Base-by-base conservation (phyloP, 2,888 invertebrate genomes). In the Drosophila monieri region DNA sequence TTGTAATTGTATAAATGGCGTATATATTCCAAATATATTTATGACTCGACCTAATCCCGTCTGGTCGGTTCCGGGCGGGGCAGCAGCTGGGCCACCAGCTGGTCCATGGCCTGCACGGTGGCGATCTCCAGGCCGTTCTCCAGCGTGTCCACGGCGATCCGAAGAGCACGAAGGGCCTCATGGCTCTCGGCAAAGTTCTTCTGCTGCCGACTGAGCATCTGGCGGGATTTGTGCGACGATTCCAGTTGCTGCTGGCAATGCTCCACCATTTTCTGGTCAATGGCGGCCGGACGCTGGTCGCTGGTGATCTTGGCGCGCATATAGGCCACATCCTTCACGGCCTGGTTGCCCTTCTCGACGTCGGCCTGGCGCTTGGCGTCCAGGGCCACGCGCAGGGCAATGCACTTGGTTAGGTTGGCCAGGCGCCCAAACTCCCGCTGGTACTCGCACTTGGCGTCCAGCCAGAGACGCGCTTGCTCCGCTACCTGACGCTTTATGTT, bases 401-500 rank as follows among this genome's bases (percentile, higher is more conserved):
- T 37, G 53, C 64, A 65, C 30, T 88, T 80, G 0, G 78, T 49
- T 0, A 90, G 14, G 1, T 58, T 49, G 0, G 76, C 68, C 27
- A 89, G 78, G 23, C 75, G 79, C 0, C 59, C 48, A 15, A 81
- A 89, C 14, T 80, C 67, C 9, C 39, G 59, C 1, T 72, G 35
- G 56, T 89, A 90, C 32, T 90, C 89, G 3, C 30, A 53, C 27
- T 88, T 88, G 3, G 71, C 67, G 18, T 89, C 88, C 12, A 78
- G 35, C 58, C 80, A 87, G 10, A 66, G 61, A 6, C 76, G 81
- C 1, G 66, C 74, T 27, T 88, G 79, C 12, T 90, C 90, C 12
- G 90, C 89, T 6, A 90, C 74, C 21, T 89, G 85, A 1, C 87
- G 88, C 0, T 73, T 74, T 12, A 89, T 69, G 10, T 81, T 74